phyloP scores from a whole-genome alignment of 2,888 invertebrate species.

The Frankliniella fusca region DNA sequence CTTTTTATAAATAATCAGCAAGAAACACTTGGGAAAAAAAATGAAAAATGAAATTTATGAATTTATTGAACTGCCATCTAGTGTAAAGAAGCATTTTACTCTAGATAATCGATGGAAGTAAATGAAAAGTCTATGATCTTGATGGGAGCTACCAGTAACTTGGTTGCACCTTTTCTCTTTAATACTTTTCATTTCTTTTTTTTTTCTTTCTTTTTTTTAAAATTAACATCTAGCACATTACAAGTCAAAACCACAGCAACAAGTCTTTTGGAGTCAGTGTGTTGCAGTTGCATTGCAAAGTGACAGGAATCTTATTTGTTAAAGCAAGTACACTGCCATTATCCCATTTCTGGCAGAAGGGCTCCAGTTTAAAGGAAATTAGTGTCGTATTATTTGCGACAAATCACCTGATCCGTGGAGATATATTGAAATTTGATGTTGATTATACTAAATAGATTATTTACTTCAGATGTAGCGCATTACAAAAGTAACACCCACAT shows the following conservation, averaged over 20 bases:
- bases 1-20: slow-evolving; percentile 15
- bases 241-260: slow-evolving; percentile 24
- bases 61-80: slow-evolving; percentile 20
- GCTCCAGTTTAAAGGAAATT: background rate
- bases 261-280: slow-evolving; percentile 25
- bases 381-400: background rate
- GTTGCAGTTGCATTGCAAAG: slow-evolving; percentile 11
- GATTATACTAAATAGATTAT: slow-evolving; percentile 20
- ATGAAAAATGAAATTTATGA: background rate
- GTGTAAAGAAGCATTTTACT: slow-evolving; percentile 14
- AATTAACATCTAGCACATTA: slow-evolving; percentile 11
- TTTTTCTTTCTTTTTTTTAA: background rate
- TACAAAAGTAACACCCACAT: slow-evolving; percentile 24
- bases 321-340: slow-evolving; percentile 21
- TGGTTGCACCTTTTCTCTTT: background rate
- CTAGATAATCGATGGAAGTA: background rate
- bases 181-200: background rate
- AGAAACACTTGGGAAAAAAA: background rate
- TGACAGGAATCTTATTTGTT: slow-evolving; percentile 3
- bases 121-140: background rate
- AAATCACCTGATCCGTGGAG: slow-evolving; percentile 15
- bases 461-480: slow-evolving; percentile 13
- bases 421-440: slow-evolving; percentile 2
- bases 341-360: slow-evolving; percentile 15
- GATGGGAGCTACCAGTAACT: background rate